Evolutionary conservation across 2,888 invertebrate genomes (phyloP), one percentile per base, ranked within the genome.

Genomic region (Spialia ferax): DNA sequence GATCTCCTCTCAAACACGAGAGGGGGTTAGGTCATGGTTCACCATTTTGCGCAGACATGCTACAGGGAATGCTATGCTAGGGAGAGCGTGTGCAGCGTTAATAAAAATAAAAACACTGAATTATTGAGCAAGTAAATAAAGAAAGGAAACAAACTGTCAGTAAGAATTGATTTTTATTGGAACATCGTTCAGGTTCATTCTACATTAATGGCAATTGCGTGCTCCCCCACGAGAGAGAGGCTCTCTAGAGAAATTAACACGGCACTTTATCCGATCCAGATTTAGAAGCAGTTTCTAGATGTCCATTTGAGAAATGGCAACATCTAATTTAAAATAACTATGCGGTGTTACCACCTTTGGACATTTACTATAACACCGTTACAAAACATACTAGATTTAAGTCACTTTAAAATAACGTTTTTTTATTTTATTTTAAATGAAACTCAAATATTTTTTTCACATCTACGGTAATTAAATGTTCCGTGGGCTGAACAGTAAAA

Each of bases 171-270:
- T 56, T 55, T 63, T 26, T 29, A 56, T 56, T 56, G 45, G 32
- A 54, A 15, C 29, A 42, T 42, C 45, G 63, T 63, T 63, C 55
- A 45, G 29, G 18, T 26, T 63, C 63, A 56, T 64, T 56, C 22
- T 56, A 55, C 56, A 56, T 64, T 64, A 56, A 64, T 64, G 55
- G 22, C 48, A 56, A 56, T 64, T 32, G 32, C 38, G 22, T 56
- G 48, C 15, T 42, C 45, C 20, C 48, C 13, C 8, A 2, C n/a
- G 32, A n/a, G 45, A 35, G 20, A 7, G 38, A 18, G 1, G 32
- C 18, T 63, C 68, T 68, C 68, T 50, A 42, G 68, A 68, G 68
- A 68, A 66, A 69, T 61, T 57, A 65, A 18, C 56, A 32, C 29
- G 18, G 48, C 29, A 61, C 56, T 65, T 69, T 45, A 48, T 64